Percentiles rank a stretch among this genome's conserved stretches.
Conservation (phyloP, 2,888 invertebrate genomes). For the Heliconius ismenius region DNA sequence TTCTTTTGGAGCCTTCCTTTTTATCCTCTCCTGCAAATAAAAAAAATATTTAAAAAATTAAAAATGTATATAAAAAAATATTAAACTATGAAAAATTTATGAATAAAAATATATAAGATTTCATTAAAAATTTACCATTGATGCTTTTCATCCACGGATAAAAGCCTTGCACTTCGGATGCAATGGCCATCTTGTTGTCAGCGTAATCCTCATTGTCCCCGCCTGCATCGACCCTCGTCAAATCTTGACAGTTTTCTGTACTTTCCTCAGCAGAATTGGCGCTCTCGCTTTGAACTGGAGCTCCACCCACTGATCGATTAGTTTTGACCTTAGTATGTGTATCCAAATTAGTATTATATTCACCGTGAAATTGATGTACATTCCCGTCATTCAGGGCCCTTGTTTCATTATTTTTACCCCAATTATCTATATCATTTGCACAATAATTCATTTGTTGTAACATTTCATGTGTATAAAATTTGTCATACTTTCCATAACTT, state of each 20-base stretch:
- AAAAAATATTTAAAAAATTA: conserved; percentile 27
- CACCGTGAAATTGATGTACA: conserved; percentile 77
- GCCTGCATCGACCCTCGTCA: conserved; percentile 77
- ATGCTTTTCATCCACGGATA: conserved; percentile 84
- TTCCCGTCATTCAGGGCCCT: conserved; percentile 63
- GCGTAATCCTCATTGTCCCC: conserved; percentile 72
- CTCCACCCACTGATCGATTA: conserved; percentile 67
- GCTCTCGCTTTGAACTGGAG: conserved; percentile 58
- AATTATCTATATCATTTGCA: conserved; percentile 57
- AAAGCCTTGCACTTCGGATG: conserved; percentile 65
- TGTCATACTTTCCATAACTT: conserved; percentile 61
- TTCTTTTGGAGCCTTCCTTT: conserved; percentile 86
- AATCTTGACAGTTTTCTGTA: conserved; percentile 68
- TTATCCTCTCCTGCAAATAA: conserved; percentile 69
- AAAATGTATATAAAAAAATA: not conserved
- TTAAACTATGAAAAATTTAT: not conserved
- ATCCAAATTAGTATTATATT: conserved; percentile 59
- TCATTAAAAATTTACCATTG: conserved; percentile 28
- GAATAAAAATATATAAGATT: conserved; percentile 17
- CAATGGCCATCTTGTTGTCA: conserved; percentile 74
- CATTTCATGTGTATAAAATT: conserved; percentile 60
- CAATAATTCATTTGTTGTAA: conserved; percentile 61
- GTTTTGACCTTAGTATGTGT: conserved; percentile 67
- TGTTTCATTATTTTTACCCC: conserved; percentile 67
- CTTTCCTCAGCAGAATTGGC: conserved; percentile 68